Evolutionary conservation across 2,888 invertebrate species (phyloP), one percentile per base, ranked within the genome.

Genomic region (Pherbina coryleti): DNA sequence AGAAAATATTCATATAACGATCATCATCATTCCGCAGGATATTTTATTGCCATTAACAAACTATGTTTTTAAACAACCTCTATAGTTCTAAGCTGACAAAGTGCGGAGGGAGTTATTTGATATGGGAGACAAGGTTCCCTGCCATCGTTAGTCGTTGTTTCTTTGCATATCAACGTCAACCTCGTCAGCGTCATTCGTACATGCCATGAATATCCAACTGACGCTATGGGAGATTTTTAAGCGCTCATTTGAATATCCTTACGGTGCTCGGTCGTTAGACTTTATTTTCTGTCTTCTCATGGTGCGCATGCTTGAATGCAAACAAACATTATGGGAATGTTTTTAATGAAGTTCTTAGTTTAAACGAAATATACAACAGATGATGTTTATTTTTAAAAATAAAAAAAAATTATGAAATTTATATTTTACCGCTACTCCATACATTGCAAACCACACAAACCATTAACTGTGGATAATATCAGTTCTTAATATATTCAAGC

Each of bases 261-360:
- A n/a, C 28, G n/a, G 14, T 51, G 71, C 34, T 51, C 17, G 31
- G 49, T 28, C 22, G 67, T 19, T 70, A 53, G 44, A 11, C 11
- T 1, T 44, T 11, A 22, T 60, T 60, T 60, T 22, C 8, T 60
- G 14, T 22, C 60, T 60, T 60, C 25, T 67, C 37, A 72, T 80
- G 81, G 79, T 80, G 82, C 83, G 83, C 84, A 85, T 85, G 86
- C 83, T 82, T 85, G 81, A 84, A 78, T 83, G 86, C 83, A 81
- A 83, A 81, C 11, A 44, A 11, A 44, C 3, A 44, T 14, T 44
- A 44, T 44, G 44, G 44, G 11, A 44, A 44, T 44, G 14, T 44
- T 44, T 44, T 44, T 11, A 44, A 44, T 44, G 44, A 11, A 11
- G 44, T 44, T 11, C 44, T 44, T 11, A 44, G 44, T 44, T 44